Conservation (phyloP, 2,888 invertebrate genomes). For the Polietes domitor region DNA sequence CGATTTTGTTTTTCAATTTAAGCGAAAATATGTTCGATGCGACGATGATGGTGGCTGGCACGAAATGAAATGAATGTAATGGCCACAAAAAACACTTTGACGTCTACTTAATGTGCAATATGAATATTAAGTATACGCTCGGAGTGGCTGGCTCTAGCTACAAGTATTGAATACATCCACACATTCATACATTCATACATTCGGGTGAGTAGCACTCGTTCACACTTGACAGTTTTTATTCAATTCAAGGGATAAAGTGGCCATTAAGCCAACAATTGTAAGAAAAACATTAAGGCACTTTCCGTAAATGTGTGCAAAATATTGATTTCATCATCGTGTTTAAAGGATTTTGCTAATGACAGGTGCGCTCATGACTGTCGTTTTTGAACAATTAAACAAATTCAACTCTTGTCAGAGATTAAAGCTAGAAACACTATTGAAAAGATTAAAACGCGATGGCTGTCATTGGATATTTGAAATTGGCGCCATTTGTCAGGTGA, state of each 20-base stretch:
- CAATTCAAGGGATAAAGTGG: slow-evolving; percentile 16
- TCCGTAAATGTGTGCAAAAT: not conserved
- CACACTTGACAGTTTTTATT: slow-evolving; percentile 16
- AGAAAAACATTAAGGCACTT: not conserved
- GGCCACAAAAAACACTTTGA: slow-evolving; percentile 34
- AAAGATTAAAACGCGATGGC: too few relatives aligned
- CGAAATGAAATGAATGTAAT: slow-evolving; percentile 31
- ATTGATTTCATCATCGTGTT: slow-evolving; percentile 4
- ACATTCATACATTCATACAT: not conserved
- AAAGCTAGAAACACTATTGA: too few relatives aligned
- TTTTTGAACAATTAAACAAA: too few relatives aligned
- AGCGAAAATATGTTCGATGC: slow-evolving; percentile 27
- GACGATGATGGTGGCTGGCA: not conserved
- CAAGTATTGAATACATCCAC: not conserved
- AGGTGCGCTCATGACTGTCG: too few relatives aligned
- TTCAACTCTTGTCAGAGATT: too few relatives aligned
- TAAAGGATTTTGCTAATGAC: too few relatives aligned
- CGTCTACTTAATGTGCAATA: slow-evolving; percentile 37
- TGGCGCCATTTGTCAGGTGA: too few relatives aligned
- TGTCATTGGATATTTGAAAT: too few relatives aligned
- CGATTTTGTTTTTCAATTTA: slow-evolving; percentile 34
- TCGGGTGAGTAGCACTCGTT: not conserved
- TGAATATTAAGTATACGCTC: slow-evolving; percentile 36
- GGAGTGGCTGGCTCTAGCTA: not conserved
- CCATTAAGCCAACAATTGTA: slow-evolving; percentile 2